A percentile compares a stretch with the other conserved stretches of the same genome.
Evolutionary conservation across 2,888 invertebrate genomes (phyloP).

Genomic region (Rotaria socialis): DNA sequence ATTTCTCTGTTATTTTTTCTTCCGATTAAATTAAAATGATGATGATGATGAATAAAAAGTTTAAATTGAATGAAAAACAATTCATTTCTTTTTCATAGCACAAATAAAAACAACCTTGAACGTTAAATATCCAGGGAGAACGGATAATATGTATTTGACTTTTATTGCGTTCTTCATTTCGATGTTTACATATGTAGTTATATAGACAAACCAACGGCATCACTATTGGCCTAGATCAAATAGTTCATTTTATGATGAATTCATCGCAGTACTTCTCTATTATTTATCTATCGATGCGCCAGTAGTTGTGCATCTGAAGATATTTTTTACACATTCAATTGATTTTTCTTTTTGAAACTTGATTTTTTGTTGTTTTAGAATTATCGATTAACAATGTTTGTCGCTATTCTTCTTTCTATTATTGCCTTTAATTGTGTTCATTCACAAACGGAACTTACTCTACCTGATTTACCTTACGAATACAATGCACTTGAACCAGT

Average conservation of each 20-base stretch:
- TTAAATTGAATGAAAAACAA: background rate
- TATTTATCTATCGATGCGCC: too few species aligned
- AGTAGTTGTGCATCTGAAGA: too few species aligned
- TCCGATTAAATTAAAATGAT: slow-evolving; percentile 7
- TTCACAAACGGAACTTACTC: background rate
- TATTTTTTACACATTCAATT: too few species aligned
- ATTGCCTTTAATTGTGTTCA: background rate
- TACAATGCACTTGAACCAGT: background rate
- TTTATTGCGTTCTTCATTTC: background rate
- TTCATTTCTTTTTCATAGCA: too few species aligned
- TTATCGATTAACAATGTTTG: background rate
- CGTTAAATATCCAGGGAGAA: background rate
- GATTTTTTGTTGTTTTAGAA: background rate
- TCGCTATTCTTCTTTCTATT: background rate
- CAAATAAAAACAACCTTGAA: too few species aligned
- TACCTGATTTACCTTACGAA: background rate
- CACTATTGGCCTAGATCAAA: background rate
- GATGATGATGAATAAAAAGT: slow-evolving; percentile 13
- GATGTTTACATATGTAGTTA: background rate
- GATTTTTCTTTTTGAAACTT: background rate
- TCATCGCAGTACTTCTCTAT: background rate
- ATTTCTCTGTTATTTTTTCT: slow-evolving; percentile 26
- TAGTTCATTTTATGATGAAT: background rate
- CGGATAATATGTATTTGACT: too few species aligned
- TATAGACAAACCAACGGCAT: background rate